phyloP scores from a whole-genome alignment of 2,113 vertebrate genomes.

The Pogona vitticeps region DNA sequence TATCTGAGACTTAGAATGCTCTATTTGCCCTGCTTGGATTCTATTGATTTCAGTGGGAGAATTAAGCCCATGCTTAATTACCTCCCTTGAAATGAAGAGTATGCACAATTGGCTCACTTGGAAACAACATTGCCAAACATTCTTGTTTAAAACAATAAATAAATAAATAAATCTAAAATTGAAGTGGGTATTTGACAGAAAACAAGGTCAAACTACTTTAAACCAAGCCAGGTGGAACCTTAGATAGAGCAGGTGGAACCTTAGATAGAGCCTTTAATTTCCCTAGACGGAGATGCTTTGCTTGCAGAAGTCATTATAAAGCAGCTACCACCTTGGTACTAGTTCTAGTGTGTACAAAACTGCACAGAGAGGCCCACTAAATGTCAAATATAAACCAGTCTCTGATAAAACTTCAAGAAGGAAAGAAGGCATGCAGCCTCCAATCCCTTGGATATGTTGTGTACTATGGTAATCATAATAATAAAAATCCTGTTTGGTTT shows the following conservation, averaged over 20 bases:
- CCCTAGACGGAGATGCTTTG: not conserved
- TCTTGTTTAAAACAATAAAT: too few species aligned
- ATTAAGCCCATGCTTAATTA: not conserved
- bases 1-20: too few species aligned
- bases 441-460: not conserved
- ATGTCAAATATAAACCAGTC: not conserved
- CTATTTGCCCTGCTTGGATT: too few species aligned
- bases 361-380: not conserved
- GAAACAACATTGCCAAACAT: too few species aligned
- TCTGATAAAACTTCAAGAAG: constrained; percentile 11
- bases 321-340: not conserved
- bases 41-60: not conserved
- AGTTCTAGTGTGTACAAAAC: not conserved
- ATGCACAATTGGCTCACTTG: not conserved
- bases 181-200: not conserved
- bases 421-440: not conserved
- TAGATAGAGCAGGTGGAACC: not conserved
- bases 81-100: not conserved
- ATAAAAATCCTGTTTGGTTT: not conserved
- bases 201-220: not conserved
- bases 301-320: not conserved
- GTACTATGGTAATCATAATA: not conserved
- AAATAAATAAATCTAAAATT: not conserved
- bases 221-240: not conserved
- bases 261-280: not conserved